Evolutionary conservation across 2,113 vertebrate genomes (phyloP).

Genomic region (Poeciliopsis occidentalis): DNA sequence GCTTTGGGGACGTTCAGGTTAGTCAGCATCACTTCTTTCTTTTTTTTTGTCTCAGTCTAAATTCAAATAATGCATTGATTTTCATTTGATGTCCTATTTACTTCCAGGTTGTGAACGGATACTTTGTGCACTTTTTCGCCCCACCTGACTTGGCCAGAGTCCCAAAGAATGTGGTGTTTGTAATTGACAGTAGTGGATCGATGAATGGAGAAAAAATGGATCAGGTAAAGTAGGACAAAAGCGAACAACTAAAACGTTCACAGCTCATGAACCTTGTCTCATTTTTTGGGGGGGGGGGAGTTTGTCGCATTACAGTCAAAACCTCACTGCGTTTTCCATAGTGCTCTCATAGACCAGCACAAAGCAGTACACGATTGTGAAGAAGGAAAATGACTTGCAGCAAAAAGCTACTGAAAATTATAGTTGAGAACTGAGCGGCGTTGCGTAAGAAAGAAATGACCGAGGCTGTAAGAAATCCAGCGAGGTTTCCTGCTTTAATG

Average conservation of each 20-base stretch:
- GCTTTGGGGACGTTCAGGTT: conserved; percentile 87
- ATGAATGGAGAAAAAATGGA: conserved; percentile 60
- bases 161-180: conserved; percentile 80
- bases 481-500: too few relatives aligned
- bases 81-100: not conserved
- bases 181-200: conserved; percentile 78
- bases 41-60: not conserved
- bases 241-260: not conserved
- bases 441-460: too few relatives aligned
- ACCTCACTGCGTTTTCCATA: too few relatives aligned
- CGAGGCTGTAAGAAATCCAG: too few relatives aligned
- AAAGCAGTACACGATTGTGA: too few relatives aligned
- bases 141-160: conserved; percentile 67
- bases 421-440: too few relatives aligned
- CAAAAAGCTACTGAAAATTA: too few relatives aligned
- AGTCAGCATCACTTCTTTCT: conserved; percentile 21
- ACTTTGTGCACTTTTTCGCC: conserved; percentile 84
- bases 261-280: not conserved
- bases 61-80: not conserved
- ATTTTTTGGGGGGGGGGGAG: not conserved
- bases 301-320: conserved; percentile 21
- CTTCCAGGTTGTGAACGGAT: conserved; percentile 79
- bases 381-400: too few relatives aligned
- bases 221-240: conserved; percentile 55
- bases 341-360: too few relatives aligned